These are phyloP conservation scores for Pachyramphus minor DNA, from an alignment of 2,113 vertebrate genomes.

Conservation along the genomic window DNA sequence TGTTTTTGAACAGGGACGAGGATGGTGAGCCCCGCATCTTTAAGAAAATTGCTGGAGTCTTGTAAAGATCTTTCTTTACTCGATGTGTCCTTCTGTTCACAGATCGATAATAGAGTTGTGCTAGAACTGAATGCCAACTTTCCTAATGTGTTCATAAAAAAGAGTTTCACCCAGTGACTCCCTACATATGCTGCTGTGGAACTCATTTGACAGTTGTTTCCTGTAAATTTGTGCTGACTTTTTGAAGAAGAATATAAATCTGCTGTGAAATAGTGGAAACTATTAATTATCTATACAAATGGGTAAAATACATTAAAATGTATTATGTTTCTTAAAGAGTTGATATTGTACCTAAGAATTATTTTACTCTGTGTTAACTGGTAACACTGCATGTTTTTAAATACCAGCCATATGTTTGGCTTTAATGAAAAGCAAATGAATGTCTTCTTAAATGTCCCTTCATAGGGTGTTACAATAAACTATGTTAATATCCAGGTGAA, in stretches of 20 bases:
- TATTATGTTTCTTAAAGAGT: background rate
- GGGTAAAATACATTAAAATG: constrained; percentile 40
- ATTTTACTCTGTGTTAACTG: constrained; percentile 19
- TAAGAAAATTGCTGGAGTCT: constrained; percentile 90
- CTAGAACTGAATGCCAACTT: constrained; percentile 88
- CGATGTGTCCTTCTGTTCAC: constrained; percentile 98
- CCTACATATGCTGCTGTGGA: constrained; percentile 22
- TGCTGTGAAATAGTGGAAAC: constrained; percentile 28
- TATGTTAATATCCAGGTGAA: constrained; percentile 42
- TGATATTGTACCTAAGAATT: constrained; percentile 28
- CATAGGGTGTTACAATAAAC: constrained; percentile 10
- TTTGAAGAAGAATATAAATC: constrained; percentile 11
- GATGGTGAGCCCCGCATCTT: constrained; percentile 86
- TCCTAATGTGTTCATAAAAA: constrained; percentile 93
- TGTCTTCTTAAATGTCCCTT: constrained; percentile 49
- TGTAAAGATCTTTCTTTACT: constrained; percentile 89
- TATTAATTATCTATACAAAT: constrained; percentile 28
- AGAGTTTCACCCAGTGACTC: constrained; percentile 95
- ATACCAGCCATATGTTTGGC: constrained; percentile 25
- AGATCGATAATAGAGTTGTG: constrained; percentile 89
- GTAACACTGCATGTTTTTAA: constrained; percentile 46
- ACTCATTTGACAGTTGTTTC: constrained; percentile 43
- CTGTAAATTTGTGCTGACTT: constrained; percentile 17
- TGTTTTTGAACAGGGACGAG: constrained; percentile 76
- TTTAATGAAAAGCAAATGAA: constrained; percentile 37